Conservation (phyloP, 2,797 vertebrate genomes). For the Hafferia zeledoni region DNA sequence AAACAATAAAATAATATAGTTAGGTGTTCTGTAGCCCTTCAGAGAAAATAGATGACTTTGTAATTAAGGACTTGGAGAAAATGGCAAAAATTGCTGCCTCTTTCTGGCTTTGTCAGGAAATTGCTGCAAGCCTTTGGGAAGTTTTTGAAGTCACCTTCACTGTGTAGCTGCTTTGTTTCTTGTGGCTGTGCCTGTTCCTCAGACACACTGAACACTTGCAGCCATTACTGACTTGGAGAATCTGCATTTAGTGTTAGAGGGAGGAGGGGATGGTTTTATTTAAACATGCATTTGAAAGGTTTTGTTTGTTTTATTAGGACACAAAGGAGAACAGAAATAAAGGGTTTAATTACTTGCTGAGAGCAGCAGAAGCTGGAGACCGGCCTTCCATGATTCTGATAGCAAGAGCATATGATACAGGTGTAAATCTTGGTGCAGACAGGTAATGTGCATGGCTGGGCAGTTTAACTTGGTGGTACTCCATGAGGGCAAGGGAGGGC, state of each 20-base stretch:
- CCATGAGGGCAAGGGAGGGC: too few species aligned
- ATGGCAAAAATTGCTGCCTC: neutral
- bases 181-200: neutral
- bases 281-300: neutral
- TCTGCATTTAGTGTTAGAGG: neutral
- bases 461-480: neutral
- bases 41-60: neutral
- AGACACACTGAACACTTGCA: neutral
- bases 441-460: constrained; percentile 77
- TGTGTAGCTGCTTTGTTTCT: neutral
- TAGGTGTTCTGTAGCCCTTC: neutral
- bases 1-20: neutral
- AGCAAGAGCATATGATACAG: constrained; percentile 90
- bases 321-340: constrained; percentile 86
- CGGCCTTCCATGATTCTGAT: constrained; percentile 91
- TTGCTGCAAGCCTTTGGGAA: neutral
- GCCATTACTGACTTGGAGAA: neutral
- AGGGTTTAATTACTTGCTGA: constrained; percentile 90
- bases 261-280: neutral
- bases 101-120: neutral
- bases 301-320: constrained; percentile 76
- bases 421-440: constrained; percentile 84
- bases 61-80: neutral
- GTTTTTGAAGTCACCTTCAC: neutral
- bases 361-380: constrained; percentile 93